Evolutionary conservation across 2,888 invertebrate genomes (phyloP), one percentile per base, ranked within the genome.

Genomic region (Oscheius sp.): DNA sequence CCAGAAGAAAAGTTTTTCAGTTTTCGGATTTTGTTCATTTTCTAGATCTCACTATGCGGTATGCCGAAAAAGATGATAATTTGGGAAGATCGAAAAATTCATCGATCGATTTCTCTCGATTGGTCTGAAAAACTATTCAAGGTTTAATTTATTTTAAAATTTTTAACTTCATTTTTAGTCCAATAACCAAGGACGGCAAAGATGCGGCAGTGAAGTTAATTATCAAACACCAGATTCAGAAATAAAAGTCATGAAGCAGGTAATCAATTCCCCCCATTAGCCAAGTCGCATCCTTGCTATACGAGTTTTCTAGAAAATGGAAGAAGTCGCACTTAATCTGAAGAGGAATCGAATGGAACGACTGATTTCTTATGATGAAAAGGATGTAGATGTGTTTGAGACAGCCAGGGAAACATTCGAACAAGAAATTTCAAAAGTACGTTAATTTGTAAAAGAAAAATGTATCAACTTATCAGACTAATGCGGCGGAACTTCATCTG

Each of bases 121-220:
- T 64, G 64, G 64, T 64, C 64, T 1, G 64, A 64, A 34, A 64
- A 64, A 34, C 34, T 64, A 31, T 64, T 45, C 64, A 64, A 64
- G 50, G 64, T 64, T 33, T 6, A 12, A 12, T 45, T 5, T 48
- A 4, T 23, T 31, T 48, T 5, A 12, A 20, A 46, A 46, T 46
- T 6, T 6, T 10, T 20, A 15, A 4, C 5, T 20, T 55, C 17
- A 37, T 55, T 33, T 20, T 31, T 27, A 27, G 12, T 50, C 23
- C 50, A 17, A 50, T 23, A 27, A 27, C 29, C 12, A 27, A 15
- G 20, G n/a, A 20, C 25, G 23, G 23, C 57, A 42, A 45, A 20
- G 46, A 15, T 48, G 33, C 20, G 48, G 48, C 4, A 29, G 48
- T 48, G 34, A 46, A 17, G 12, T 64, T 12, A 29, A 64, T 25